phyloP scores from a whole-genome alignment of 2,797 vertebrate species.

The Huso huso region DNA sequence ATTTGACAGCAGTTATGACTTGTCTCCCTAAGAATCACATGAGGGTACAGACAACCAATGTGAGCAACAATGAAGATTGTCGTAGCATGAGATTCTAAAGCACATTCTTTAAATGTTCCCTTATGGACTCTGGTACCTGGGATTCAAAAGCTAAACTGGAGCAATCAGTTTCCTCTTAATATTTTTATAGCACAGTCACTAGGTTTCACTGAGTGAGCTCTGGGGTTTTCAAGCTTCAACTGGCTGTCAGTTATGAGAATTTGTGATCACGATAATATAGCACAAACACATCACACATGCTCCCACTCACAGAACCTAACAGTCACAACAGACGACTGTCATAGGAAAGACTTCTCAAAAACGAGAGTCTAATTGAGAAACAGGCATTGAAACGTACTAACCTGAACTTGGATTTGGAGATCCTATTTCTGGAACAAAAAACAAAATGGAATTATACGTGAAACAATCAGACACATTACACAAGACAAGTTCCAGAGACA shows the following conservation, averaged over 20 bases:
- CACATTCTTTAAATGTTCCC: no score
- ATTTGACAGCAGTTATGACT: no score
- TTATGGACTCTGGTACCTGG: no score
- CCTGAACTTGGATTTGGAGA: conserved; percentile 99
- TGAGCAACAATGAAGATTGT: no score
- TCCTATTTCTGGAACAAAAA: conserved; percentile 95
- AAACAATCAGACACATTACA: conserved; percentile 22
- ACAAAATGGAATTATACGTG: conserved; percentile 76
- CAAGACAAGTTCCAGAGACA: background rate
- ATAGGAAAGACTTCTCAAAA: conserved; percentile 30
- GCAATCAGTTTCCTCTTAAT: background rate
- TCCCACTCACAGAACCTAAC: conserved; percentile 11
- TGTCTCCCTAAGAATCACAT: no score
- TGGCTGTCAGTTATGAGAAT: background rate
- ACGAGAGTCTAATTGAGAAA: conserved; percentile 4
- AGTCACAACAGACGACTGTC: conserved; percentile 1
- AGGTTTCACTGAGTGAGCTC: background rate
- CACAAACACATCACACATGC: conserved; percentile 19
- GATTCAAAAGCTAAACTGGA: no score
- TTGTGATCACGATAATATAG: conserved; percentile 18
- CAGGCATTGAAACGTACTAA: conserved; percentile 65
- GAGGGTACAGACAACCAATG: no score
- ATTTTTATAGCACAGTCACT: background rate
- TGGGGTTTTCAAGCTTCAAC: background rate
- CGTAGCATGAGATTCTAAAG: no score